Conservation (phyloP, 2,888 invertebrate genomes). For the Archaeoteleia sp. region DNA sequence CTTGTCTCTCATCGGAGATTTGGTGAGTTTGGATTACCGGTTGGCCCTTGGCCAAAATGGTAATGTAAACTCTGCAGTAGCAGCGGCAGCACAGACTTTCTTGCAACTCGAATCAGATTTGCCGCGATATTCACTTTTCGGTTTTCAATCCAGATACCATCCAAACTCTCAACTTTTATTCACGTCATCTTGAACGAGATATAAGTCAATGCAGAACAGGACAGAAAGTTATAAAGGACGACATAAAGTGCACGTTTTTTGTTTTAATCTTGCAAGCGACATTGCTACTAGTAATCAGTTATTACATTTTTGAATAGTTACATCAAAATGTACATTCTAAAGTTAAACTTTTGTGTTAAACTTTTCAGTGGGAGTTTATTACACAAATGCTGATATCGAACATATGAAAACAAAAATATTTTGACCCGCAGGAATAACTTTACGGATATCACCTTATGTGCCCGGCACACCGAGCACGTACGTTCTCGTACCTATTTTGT, state of each 20-base stretch:
- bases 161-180: conserved; percentile 45
- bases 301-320: too few species aligned
- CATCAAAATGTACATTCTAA: too few species aligned
- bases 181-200: conserved; percentile 37
- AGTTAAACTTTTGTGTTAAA: too few species aligned
- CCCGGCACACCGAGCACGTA: too few species aligned
- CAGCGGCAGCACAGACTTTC: conserved; percentile 35
- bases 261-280: too few species aligned
- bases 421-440: too few species aligned
- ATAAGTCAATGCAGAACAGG: conserved; percentile 23
- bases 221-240: conserved; percentile 8
- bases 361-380: too few species aligned
- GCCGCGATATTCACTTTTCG: conserved; percentile 50
- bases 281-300: too few species aligned
- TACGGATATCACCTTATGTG: too few species aligned
- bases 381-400: too few species aligned
- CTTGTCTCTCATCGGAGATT: conserved; percentile 51
- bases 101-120: conserved; percentile 51
- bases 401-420: too few species aligned
- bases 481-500: too few species aligned
- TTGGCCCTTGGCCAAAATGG: conserved; percentile 52
- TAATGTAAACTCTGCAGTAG: conserved; percentile 51
- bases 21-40: conserved; percentile 37
- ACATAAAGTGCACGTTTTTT: conserved; percentile 9
- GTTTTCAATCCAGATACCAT: conserved; percentile 45